Percentiles rank a stretch among this genome's conserved stretches.
Evolutionary conservation across 2,888 invertebrate species (phyloP).

Genomic region (Steromphala cineraria): DNA sequence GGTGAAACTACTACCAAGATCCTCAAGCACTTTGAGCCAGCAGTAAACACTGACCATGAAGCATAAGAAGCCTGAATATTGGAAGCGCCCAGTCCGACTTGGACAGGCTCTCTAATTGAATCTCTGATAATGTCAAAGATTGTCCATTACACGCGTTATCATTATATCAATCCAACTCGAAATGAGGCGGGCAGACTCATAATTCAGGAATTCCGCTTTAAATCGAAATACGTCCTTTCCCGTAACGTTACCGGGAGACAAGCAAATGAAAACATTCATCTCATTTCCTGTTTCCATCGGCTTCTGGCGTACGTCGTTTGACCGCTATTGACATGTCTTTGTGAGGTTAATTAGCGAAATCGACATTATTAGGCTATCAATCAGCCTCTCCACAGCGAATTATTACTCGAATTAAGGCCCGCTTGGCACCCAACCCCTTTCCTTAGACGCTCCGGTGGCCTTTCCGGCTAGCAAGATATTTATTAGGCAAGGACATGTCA

Average conservation of each 20-base stretch:
- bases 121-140: conserved; percentile 7
- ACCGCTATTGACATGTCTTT: conserved; percentile 26
- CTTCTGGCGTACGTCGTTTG: conserved; percentile 1
- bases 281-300: conserved; percentile 9
- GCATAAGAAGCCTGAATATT: too few species aligned
- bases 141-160: conserved; percentile 2
- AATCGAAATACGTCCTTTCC: background rate
- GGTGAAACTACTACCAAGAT: too few species aligned
- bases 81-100: background rate
- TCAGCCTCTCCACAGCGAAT: conserved; percentile 30
- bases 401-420: conserved; percentile 31
- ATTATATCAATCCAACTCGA: background rate
- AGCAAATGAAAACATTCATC: conserved; percentile 6
- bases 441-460: background rate
- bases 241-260: conserved; percentile 16
- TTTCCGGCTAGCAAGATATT: background rate
- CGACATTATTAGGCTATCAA: conserved; percentile 38
- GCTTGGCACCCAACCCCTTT: conserved; percentile 7
- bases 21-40: too few species aligned
- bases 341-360: conserved; percentile 37
- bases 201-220: background rate
- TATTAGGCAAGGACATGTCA: background rate
- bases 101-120: background rate
- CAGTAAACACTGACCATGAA: too few species aligned
- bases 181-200: background rate